A percentile compares a stretch with the other conserved stretches of the same genome.
Evolutionary conservation across 2,888 invertebrate genomes (phyloP).

Genomic region (Noctua janthina): DNA sequence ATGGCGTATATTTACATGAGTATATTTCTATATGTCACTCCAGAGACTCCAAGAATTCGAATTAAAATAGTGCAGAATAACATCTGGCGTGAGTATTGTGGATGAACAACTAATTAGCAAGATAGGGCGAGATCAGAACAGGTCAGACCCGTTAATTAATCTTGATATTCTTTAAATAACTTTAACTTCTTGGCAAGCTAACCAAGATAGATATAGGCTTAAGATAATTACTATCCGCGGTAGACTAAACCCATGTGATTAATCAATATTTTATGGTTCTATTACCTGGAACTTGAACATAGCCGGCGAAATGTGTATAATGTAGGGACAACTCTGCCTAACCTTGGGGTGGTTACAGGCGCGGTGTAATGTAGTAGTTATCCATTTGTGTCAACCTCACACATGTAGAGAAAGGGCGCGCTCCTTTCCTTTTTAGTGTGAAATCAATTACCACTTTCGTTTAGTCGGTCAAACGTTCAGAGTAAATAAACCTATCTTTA

Average conservation of each 20-base stretch:
- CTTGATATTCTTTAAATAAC: conserved; percentile 42
- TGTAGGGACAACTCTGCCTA: neutral
- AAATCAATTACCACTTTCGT: conserved; percentile 35
- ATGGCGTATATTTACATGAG: neutral
- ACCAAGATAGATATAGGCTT: neutral
- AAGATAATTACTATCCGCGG: neutral
- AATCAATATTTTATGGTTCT: neutral
- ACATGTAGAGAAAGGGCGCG: conserved; percentile 2
- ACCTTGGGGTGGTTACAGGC: neutral
- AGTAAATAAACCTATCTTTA: neutral
- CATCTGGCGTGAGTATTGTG: conserved; percentile 28
- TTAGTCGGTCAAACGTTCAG: neutral
- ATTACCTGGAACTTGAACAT: neutral
- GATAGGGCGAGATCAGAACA: conserved; percentile 33
- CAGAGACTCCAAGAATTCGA: neutral
- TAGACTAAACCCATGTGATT: neutral
- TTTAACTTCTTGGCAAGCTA: conserved; percentile 4
- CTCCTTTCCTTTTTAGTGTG: conserved; percentile 27
- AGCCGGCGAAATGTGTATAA: neutral
- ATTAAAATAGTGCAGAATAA: conserved; percentile 12
- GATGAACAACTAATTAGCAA: conserved; percentile 35
- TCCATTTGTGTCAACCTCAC: neutral
- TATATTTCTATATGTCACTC: neutral
- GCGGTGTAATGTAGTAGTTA: neutral
- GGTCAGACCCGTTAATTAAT: conserved; percentile 48